Evolutionary conservation across 2,797 vertebrate genomes (phyloP), one percentile per base, ranked within the genome.

Genomic region (Poeciliopsis paucimaculata): DNA sequence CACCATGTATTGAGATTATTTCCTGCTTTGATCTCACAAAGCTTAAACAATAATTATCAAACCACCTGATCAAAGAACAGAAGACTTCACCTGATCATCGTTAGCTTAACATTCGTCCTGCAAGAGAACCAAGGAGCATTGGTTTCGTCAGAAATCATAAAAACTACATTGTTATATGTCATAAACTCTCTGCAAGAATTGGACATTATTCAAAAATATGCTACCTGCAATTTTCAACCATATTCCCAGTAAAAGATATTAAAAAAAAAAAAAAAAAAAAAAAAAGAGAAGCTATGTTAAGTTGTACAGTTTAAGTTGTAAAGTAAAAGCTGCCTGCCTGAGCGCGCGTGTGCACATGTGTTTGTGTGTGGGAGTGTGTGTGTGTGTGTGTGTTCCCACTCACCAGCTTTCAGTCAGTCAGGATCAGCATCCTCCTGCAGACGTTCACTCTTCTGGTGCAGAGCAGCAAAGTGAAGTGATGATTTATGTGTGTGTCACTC

Each of bases 391-490:
- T 43, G 64, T 41, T 5, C 41, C 45, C 71, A 86, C 90, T 91
- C 46, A 92, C 92, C 86, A 72, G 73, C 36, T 75, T 82, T 62
- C 71, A 47, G 79, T 82, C 80, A 57, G 78, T 62, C 73, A 76
- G n/a, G 83, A 77, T 73, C 86, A 77, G n/a, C 84, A 77, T 73
- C 84, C 76, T 79, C 78, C 47, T 75, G 77, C 71, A 87, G 87
- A 82, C 86, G 82, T 89, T 73, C 75, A 82, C 81, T 88, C 76
- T 78, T 47, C 79, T 77, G 84, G 71, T 75, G 83, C 80, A 78
- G 82, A 80, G 75, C 87, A 73, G 82, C 49, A 77, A 46, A 87
- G 80, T 81, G 82, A 84, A 34, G 80, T 72, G 26, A 43, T 82
- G 77, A 73, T 75, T 78, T 28, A 73, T 57, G 76, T 70, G 36